Evolutionary conservation across 2,113 vertebrate genomes (phyloP).

Genomic region (Chloropsis cyanopogon): DNA sequence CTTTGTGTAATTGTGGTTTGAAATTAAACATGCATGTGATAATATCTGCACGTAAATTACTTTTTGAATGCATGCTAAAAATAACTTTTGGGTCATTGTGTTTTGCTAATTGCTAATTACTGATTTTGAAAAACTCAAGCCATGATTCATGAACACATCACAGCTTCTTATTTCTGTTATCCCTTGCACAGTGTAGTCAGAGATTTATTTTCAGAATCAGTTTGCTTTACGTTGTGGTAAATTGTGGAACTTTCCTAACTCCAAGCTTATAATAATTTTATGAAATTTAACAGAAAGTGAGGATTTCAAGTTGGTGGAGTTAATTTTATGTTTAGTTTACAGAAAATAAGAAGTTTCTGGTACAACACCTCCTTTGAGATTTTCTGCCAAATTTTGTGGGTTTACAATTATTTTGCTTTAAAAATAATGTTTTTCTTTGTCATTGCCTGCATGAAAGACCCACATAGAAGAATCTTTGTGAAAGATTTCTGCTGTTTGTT

Average conservation of each 20-base stretch:
- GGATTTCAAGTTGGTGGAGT: constrained; percentile 47
- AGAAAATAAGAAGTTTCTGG: constrained; percentile 55
- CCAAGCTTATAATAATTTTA: constrained; percentile 42
- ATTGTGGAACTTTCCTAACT: constrained; percentile 39
- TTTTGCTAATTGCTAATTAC: constrained; percentile 49
- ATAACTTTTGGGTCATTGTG: constrained; percentile 16
- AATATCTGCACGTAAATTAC: constrained; percentile 11
- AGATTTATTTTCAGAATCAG: constrained; percentile 60
- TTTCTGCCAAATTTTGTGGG: constrained; percentile 21
- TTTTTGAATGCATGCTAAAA: constrained; percentile 20
- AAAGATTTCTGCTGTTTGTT: background rate
- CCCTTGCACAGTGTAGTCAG: background rate
- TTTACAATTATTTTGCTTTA: constrained; percentile 48
- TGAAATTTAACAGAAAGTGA: constrained; percentile 48
- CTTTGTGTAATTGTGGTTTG: background rate
- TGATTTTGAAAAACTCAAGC: constrained; percentile 31
- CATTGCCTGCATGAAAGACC: background rate
- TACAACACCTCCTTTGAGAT: constrained; percentile 43
- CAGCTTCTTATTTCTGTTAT: constrained; percentile 37
- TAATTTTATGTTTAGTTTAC: constrained; percentile 58
- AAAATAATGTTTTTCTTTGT: constrained; percentile 8
- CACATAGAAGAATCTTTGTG: background rate
- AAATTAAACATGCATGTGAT: constrained; percentile 32
- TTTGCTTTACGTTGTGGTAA: constrained; percentile 22
- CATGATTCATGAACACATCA: constrained; percentile 30